These are phyloP conservation scores for Protosalanx chinensis DNA, from an alignment of 2,797 vertebrate species.

Conservation along the genomic window DNA sequence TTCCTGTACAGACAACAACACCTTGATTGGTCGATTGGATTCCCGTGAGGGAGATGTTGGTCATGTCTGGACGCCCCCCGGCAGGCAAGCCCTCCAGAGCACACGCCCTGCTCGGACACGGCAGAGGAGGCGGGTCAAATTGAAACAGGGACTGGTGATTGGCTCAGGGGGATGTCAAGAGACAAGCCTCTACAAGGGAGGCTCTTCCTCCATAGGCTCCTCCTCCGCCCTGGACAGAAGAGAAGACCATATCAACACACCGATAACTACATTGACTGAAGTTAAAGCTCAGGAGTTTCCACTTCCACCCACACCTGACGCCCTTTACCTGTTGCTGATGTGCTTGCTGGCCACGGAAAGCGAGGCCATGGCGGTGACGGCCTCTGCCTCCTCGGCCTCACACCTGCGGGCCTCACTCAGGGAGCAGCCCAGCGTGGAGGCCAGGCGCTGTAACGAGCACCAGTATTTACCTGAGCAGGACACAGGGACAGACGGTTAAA, in stretches of 20 bases:
- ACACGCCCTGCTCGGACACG: constrained; percentile 41
- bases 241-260: neutral
- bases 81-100: no score
- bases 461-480: constrained; percentile 86
- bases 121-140: constrained; percentile 62
- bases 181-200: constrained; percentile 85
- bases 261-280: neutral
- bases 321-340: constrained; percentile 81
- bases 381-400: constrained; percentile 91
- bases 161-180: constrained; percentile 76
- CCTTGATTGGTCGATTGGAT: constrained; percentile 36
- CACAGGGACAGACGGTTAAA: neutral
- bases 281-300: neutral
- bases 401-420: constrained; percentile 85
- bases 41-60: constrained; percentile 26
- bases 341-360: constrained; percentile 90
- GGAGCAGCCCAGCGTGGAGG: constrained; percentile 83
- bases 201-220: constrained; percentile 97
- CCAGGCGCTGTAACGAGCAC: constrained; percentile 82
- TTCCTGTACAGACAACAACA: constrained; percentile 31
- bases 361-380: constrained; percentile 95
- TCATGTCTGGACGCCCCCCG: constrained; percentile 33
- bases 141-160: constrained; percentile 62
- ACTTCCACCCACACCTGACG: neutral
- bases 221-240: constrained; percentile 78